Evolutionary conservation across 2,113 vertebrate species (phyloP).

Genomic region (Gasterosteus nipponicus): DNA sequence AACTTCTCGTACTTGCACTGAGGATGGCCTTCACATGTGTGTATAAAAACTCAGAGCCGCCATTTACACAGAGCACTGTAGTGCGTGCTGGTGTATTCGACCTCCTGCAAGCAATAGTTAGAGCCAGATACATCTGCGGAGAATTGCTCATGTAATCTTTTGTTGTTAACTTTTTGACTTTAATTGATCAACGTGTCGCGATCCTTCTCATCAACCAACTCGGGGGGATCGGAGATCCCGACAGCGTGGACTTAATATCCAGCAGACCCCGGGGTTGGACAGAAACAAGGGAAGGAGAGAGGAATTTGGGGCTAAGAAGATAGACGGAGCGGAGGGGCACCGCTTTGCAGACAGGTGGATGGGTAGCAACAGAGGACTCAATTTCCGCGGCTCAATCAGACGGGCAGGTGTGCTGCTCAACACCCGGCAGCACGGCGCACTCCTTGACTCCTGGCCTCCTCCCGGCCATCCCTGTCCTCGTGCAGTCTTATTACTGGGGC

Average conservation of each 20-base stretch:
- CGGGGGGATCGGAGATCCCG: too few relatives aligned
- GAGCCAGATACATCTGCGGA: too few relatives aligned
- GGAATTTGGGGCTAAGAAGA: conserved; percentile 73
- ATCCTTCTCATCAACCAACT: too few relatives aligned
- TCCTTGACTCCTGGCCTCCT: conserved; percentile 54
- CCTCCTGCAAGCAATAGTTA: too few relatives aligned
- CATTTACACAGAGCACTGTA: too few relatives aligned
- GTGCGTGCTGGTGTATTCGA: too few relatives aligned
- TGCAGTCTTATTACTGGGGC: conserved; percentile 26
- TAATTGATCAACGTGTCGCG: too few relatives aligned
- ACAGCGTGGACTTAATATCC: conserved; percentile 30
- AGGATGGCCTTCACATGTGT: too few relatives aligned
- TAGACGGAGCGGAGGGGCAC: conserved; percentile 63
- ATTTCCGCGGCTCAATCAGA: conserved; percentile 76
- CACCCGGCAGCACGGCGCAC: conserved; percentile 39
- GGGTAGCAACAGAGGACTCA: conserved; percentile 71
- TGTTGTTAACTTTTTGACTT: too few relatives aligned
- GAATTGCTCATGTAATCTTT: too few relatives aligned
- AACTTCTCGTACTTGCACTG: too few relatives aligned
- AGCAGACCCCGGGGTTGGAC: conserved; percentile 41
- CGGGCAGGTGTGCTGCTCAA: conserved; percentile 75
- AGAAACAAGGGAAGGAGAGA: conserved; percentile 54
- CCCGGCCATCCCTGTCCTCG: conserved; percentile 14
- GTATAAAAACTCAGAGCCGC: too few relatives aligned
- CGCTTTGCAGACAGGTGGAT: conserved; percentile 78